Evolutionary conservation across 37 sponge, comb jelly and placozoan species (phyloP), one percentile per base, ranked within the genome.

Genomic region (Petrosia ficiformis): DNA sequence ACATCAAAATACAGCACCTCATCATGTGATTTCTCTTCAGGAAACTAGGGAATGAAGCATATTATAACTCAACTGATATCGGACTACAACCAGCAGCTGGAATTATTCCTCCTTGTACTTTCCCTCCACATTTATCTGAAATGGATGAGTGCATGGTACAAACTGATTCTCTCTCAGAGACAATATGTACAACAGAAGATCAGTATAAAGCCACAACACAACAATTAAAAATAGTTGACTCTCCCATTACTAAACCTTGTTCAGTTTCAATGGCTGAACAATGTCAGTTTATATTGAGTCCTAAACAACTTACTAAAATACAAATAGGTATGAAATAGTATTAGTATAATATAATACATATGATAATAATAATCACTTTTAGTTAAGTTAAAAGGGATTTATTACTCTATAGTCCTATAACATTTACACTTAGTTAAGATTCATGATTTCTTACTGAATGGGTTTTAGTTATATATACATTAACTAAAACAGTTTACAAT

Each of bases 31-130:
- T 48, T 19, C 14, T 48, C 8, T 48, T 5, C 16, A 78, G 79
- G 70, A 42, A 31, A 16, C 79, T 56, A 33, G 67, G 67, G 3
- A 21, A 52, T 3, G 29, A 69, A 8, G 32, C 34, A 6, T 44
- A 68, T 5, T 35, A 14, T 22, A 75, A 68, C 39, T 52, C 57
- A n/a, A 65, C 38, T 21, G 92, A 90, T 66, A 36, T 90, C 48
- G 84, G 77, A 3, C 86, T 90, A 0, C 31, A 78, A 35, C 92
- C 92, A 30, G 82, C 79, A 16, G 58, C 72, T 25, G 92, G 92
- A 16, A 66, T 90, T 2, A 39, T 36, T 1, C 84, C 92, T 30
- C 80, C 83, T 61, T 61, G 5, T 26, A 61, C n/a, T 61, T 8
- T 10, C 16, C 54, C 54, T 48, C 54, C 16, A 48, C 54, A 19